Percentiles rank a stretch among this genome's conserved stretches.
Evolutionary conservation across 2,113 vertebrate species (phyloP).

Genomic region (Myiopsitta monachus): DNA sequence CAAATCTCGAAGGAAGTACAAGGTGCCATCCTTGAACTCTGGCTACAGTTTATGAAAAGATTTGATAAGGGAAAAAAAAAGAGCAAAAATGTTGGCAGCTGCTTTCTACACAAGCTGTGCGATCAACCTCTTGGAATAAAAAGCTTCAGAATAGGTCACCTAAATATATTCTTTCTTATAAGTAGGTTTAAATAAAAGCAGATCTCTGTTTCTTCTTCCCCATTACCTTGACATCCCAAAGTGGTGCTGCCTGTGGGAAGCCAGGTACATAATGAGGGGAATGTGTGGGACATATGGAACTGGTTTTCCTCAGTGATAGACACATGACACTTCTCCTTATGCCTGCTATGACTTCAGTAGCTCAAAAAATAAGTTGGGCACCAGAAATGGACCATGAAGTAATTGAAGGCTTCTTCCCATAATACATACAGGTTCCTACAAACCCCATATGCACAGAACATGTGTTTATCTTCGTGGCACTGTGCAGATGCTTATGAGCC

Average conservation of each 20-base stretch:
- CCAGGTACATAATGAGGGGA: background rate
- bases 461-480: background rate
- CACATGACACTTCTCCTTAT: background rate
- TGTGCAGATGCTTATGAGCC: background rate
- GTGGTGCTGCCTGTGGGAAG: slow-evolving; percentile 6
- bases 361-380: background rate
- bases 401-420: background rate
- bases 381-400: background rate
- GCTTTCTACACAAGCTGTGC: background rate
- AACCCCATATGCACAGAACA: background rate
- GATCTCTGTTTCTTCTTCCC: slow-evolving; percentile 22
- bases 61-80: background rate
- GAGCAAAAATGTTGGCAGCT: background rate
- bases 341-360: background rate
- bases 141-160: slow-evolving; percentile 19
- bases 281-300: background rate
- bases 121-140: slow-evolving; percentile 1
- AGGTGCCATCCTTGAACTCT: background rate
- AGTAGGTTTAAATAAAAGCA: slow-evolving; percentile 62
- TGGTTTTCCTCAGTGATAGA: background rate
- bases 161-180: slow-evolving; percentile 38
- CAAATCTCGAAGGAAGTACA: background rate
- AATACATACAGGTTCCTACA: background rate
- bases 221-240: slow-evolving; percentile 13
- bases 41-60: background rate